Conservation (phyloP, 2,113 vertebrate genomes). For the Chelonoidis abingdonii region DNA sequence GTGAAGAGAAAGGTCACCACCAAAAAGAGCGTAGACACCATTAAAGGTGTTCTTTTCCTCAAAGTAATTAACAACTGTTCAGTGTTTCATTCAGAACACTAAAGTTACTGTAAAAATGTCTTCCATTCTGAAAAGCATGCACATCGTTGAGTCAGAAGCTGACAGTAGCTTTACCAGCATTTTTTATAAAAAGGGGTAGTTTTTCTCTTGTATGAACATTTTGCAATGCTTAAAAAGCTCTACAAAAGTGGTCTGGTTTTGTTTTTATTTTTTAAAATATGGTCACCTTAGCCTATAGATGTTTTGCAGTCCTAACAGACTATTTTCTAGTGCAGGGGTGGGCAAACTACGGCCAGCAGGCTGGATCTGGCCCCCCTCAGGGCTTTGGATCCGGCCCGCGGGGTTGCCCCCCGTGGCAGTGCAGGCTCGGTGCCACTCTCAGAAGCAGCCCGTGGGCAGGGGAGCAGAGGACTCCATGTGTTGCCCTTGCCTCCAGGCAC, state of each 20-base stretch:
- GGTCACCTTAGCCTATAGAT: not conserved
- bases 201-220: not conserved
- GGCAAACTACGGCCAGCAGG: no score
- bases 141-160: not conserved
- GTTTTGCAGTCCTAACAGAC: not conserved
- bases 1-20: not conserved
- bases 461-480: no score
- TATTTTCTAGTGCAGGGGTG: not conserved
- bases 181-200: not conserved
- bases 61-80: not conserved
- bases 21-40: not conserved
- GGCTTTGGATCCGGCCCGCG: no score
- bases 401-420: no score
- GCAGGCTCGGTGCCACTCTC: no score
- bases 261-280: not conserved
- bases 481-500: no score
- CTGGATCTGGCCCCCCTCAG: no score
- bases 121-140: not conserved
- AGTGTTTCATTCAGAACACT: not conserved
- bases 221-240: not conserved
- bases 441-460: no score
- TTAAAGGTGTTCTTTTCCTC: not conserved
- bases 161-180: not conserved
- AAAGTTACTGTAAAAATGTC: not conserved
- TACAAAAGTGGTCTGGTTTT: not conserved